Evolutionary conservation across 2,888 invertebrate genomes (phyloP), one percentile per base, ranked within the genome.

Genomic region (Horisme vitalbata): DNA sequence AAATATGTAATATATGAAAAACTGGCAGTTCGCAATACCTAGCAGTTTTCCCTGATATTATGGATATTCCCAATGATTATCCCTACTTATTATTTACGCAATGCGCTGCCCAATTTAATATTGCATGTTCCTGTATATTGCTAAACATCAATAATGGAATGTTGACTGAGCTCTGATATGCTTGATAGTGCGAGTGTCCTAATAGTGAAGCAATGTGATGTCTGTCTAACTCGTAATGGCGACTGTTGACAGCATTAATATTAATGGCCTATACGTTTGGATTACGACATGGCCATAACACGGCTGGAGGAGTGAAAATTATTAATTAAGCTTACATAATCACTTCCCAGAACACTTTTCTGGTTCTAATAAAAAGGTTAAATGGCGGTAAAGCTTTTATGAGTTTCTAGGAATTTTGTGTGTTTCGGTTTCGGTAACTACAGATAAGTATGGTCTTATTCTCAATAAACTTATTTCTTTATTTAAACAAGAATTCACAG

Each of bases 181-280:
- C 30, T 43, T 12, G 30, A 27, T 41, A 31, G 9, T 33, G 26
- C 34, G 41, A 20, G 41, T 41, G 28, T 33, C 21, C 7, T 37
- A 38, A 48, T 30, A 33, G 27, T 45, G 31, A 33, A 18, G 43
- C 37, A 52, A 52, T 46, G 43, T 41, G 41, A 30, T 45, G 38
- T 41, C 45, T 27, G 39, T 37, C 41, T 43, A 20, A 18, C 2
- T 18, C 15, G 18, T 18, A 32, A 43, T 35, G 35, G 45, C 15
- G 41, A 32, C 51, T 31, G 45, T 36, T 51, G 51, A 39, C 43
- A 46, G 36, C 38, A 44, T 52, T 44, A 39, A 36, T 39, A 52
- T 46, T 52, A 51, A 51, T 51, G 38, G 36, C n/a, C 21, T 2
- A 24, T 33, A 30, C 15, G 20, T 43, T 39, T 36, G 23, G 24